These are phyloP conservation scores for Andrena chrysosceles DNA, from an alignment of 2,888 invertebrate species.

Conservation along the genomic window DNA sequence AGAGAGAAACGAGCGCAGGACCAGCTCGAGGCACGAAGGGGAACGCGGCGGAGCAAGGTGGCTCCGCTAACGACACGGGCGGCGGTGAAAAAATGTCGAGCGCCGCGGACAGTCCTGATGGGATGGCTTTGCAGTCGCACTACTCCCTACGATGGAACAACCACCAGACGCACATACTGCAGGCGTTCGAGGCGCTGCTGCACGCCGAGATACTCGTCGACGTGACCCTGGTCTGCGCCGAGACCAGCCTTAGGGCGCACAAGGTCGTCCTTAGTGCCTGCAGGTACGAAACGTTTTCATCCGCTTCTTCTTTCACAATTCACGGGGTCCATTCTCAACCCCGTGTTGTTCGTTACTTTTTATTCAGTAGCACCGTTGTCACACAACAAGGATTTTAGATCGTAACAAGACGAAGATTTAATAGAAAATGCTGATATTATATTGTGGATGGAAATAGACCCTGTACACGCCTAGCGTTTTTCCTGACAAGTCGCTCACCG, in stretches of 20 bases:
- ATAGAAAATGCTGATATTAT: too few relatives aligned
- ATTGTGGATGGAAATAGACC: too few relatives aligned
- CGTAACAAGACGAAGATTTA: too few relatives aligned
- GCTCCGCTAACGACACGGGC: constrained; percentile 76
- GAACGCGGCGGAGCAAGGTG: constrained; percentile 77
- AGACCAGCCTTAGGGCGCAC: constrained; percentile 94
- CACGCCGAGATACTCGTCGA: constrained; percentile 95
- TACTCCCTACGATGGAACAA: constrained; percentile 98
- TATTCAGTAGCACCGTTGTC: too few relatives aligned
- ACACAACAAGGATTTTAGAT: too few relatives aligned
- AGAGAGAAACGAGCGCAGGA: constrained; percentile 61
- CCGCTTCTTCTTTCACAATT: too few relatives aligned
- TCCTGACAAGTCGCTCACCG: too few relatives aligned
- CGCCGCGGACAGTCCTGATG: constrained; percentile 82
- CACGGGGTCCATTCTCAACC: too few relatives aligned
- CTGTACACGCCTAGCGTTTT: too few relatives aligned
- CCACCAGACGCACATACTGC: constrained; percentile 94
- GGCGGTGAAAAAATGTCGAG: constrained; percentile 81
- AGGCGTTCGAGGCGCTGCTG: constrained; percentile 95
- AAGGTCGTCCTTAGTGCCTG: constrained; percentile 95
- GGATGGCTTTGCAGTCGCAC: constrained; percentile 89
- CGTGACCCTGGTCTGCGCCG: constrained; percentile 95
- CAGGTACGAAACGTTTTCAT: constrained; percentile 82
- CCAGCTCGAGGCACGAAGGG: constrained; percentile 68
- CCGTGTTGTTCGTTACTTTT: too few relatives aligned